Base-by-base conservation (phyloP, 2,113 vertebrate genomes). In the Myotis brandtii region DNA sequence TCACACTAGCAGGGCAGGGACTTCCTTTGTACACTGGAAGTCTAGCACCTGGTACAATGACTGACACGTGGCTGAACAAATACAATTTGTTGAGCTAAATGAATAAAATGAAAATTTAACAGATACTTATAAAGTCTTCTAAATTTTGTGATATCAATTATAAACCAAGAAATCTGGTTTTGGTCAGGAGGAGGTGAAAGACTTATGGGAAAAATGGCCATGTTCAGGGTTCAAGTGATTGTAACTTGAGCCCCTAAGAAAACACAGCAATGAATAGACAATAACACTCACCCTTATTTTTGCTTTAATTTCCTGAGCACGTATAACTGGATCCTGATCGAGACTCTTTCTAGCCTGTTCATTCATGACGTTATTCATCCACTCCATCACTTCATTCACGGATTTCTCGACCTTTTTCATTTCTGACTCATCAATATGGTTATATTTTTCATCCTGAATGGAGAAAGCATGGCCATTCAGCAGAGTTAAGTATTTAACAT, bases 401-500 rank as follows among this genome's bases (percentile, higher is more conserved):
- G 98, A 98, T 69, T 98, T 98, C 93, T 98, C 98, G 10, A 99
- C 98, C 95, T 99, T 99, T 94, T 98, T 98, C 97, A 99, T 99
- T 95, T 99, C 99, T 70, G 98, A 98, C 75, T 98, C 98, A 92
- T 99, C 98, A 0, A 99, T 99, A 62, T 99, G 99, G 80, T 97
- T 98, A 5, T 99, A 99, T 9, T 98, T 98, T 84, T 99, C 98
- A 97, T 98, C 98, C 99, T 99, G 96, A 70, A 92, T 66, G 95
- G 96, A 94, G 1, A 95, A 52, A 32, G 12, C 34, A 75, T 0
- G 2, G n/a, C 69, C 43, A 77, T 5, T 32, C 23, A 50, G 1
- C 37, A 88, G 11, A 93, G 88, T 62, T 9, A 37, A 76, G 85
- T 88, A 95, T 79, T 66, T 95, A 73, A 95, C 17, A 96, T 17